Conservation (phyloP, 2,888 invertebrate genomes). For the Eudasyphora cyanicolor region DNA sequence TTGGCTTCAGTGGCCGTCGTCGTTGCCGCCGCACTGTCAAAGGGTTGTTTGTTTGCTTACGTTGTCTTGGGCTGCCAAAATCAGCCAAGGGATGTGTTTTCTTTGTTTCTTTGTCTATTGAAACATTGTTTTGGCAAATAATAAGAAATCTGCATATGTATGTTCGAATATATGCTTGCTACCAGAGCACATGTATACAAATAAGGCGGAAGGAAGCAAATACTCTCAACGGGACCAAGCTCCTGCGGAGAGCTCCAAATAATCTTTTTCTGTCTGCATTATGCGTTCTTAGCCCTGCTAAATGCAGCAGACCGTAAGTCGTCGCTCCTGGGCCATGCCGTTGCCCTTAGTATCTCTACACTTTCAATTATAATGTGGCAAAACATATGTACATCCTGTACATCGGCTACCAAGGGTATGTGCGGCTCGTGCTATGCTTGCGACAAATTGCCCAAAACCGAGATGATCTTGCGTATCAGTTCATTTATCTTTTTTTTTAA, state of each 20-base stretch:
- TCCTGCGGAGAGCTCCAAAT: slow-evolving; percentile 50
- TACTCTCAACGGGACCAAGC: slow-evolving; percentile 23
- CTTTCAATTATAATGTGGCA: slow-evolving; percentile 29
- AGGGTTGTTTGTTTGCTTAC: slow-evolving; percentile 48
- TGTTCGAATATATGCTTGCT: background rate
- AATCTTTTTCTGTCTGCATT: slow-evolving; percentile 23
- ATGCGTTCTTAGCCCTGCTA: slow-evolving; percentile 26
- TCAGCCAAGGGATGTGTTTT: slow-evolving; percentile 33
- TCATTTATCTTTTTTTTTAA: slow-evolving; percentile 40
- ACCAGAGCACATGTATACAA: background rate
- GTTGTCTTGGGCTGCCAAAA: slow-evolving; percentile 62
- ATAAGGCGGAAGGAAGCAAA: slow-evolving; percentile 37
- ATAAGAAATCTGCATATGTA: slow-evolving; percentile 48
- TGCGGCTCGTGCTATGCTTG: slow-evolving; percentile 65
- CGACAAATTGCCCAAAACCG: slow-evolving; percentile 54
- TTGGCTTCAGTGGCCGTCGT: slow-evolving; percentile 47
- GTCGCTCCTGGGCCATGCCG: background rate
- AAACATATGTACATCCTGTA: slow-evolving; percentile 35
- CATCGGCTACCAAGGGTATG: background rate
- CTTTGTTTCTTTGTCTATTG: slow-evolving; percentile 3
- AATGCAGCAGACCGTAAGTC: slow-evolving; percentile 52
- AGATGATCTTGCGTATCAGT: slow-evolving; percentile 28
- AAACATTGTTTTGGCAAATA: slow-evolving; percentile 51
- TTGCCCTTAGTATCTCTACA: background rate
- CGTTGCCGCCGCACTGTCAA: slow-evolving; percentile 49